Evolutionary conservation across 1,140 invertebrate species (phyloP).

Genomic region (Latrodectus geometricus): DNA sequence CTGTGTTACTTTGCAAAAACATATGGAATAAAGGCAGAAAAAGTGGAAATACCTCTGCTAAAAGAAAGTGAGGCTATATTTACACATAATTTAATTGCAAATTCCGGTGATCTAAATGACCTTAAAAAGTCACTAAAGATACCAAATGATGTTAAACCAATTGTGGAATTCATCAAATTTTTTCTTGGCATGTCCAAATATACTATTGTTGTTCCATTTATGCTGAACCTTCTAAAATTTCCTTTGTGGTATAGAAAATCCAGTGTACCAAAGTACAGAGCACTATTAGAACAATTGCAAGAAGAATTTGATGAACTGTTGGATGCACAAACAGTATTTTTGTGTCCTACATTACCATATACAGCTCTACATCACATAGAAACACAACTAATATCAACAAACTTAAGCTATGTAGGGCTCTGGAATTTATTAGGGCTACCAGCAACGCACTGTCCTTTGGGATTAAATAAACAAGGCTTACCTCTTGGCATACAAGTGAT

Average conservation of each 20-base stretch:
- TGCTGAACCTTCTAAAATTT: background rate
- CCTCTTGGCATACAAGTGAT: conserved; percentile 64
- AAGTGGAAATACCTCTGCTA: background rate
- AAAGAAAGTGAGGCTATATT: background rate
- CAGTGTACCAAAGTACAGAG: background rate
- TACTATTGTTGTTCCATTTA: background rate
- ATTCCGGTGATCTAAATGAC: background rate
- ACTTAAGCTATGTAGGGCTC: background rate
- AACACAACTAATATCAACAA: background rate
- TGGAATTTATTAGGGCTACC: conserved; percentile 62
- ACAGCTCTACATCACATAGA: background rate
- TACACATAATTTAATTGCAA: background rate
- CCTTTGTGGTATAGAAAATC: background rate
- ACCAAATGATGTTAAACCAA: background rate
- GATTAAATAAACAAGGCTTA: conserved; percentile 50
- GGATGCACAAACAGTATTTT: background rate
- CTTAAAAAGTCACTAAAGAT: background rate
- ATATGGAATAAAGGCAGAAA: background rate
- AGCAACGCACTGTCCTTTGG: conserved; percentile 62
- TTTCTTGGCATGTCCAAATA: background rate
- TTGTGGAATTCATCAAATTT: background rate
- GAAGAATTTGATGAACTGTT: background rate
- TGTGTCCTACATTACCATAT: background rate
- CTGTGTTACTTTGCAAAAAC: background rate
- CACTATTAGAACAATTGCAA: background rate